Base-by-base conservation (phyloP, 1,140 invertebrate species). In the Pseudomyrmex dendroicus region DNA sequence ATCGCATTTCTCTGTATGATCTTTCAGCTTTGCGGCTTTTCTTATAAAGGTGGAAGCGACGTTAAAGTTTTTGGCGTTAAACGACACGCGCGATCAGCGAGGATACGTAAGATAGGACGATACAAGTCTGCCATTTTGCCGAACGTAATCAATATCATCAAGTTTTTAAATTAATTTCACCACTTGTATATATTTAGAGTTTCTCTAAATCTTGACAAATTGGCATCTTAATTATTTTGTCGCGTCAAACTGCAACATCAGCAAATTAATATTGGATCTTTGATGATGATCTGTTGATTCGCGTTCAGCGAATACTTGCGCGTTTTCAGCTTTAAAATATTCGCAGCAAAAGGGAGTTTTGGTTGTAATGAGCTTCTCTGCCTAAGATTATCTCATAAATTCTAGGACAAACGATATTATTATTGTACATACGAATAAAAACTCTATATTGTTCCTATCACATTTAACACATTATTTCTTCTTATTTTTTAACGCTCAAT, bases 21-120 rank as follows among this genome's bases (percentile, higher is more conserved):
- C 73, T 74, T 61, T 84, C 73, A 80, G 73, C 46, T 66, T 68
- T 63, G 62, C 46, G 84, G 74, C 20, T 83, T 80, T 84, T 90
- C 48, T 82, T 78, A 61, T 44, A 35, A 25, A 7, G 61, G 8
- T 50, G 66, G 20, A 48, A 15, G 66, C 22, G 44, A 72, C 59
- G 70, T 70, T 70, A 70, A 25, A 25, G 35, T 35, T 35, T 48
- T 48, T 48, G 35, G 9, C 50, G 13, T 50, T 59, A 15, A 56
- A 56, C 13, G 50, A 77, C 7, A 77, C 15, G 52, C 44, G 17
- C 35, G 35, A 67, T 77, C 22, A n/a, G 20, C n/a, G n/a, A n/a
- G n/a, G n/a, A n/a, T n/a, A 20, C 22, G 10, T 20, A 20, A 48
- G 12, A 78, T 25, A 77, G 3, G 17, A 15, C 9, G 46, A 77